Evolutionary conservation across 2,113 vertebrate species (phyloP), one percentile per base, ranked within the genome.

Genomic region (Orycteropus afer): DNA sequence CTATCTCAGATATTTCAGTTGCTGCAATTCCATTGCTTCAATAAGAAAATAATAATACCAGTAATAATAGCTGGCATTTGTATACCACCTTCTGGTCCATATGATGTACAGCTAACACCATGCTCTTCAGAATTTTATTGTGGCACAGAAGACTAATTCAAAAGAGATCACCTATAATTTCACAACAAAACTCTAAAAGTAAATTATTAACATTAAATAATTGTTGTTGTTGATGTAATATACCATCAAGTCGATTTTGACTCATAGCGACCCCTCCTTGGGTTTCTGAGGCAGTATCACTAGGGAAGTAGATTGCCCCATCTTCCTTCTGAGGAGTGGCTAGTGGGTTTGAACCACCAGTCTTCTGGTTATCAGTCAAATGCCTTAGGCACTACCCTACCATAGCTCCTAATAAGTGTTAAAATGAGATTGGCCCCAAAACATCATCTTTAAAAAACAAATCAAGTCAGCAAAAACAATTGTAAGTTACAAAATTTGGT

Each of bases 121-220:
- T 59, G n/a, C 0, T 51, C 18, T 86, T 89, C 23, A 76, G 51
- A 25, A 74, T 95, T 93, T 59, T 77, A 84, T 71, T 73, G 11
- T 67, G 59, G 15, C 29, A 51, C 55, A 22, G 42, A 40, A 74
- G 25, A 78, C 22, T 61, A 32, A 22, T 85, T 94, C 49, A 86
- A 67, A 91, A 59, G 12, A 29, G 8, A 77, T 37, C 15, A 78
- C 29, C 40, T 94, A n/a, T 51, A 67, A 94, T 73, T 73, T 92
- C 74, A 90, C 10, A 20, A 95, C 47, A 86, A 77, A 67, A 4
- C 13, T 91, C 49, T 47, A 89, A 89, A 88, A 57, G 47, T 77
- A 91, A 89, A 67, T 49, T 78, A 59, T 57, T 80, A 87, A 89
- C n/a, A 57, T 78, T 92, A 78, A 84, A 71, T 80, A 83, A 92